These are phyloP conservation scores for Lepus timidus DNA, from an alignment of 2,113 vertebrate species.

Conservation along the genomic window DNA sequence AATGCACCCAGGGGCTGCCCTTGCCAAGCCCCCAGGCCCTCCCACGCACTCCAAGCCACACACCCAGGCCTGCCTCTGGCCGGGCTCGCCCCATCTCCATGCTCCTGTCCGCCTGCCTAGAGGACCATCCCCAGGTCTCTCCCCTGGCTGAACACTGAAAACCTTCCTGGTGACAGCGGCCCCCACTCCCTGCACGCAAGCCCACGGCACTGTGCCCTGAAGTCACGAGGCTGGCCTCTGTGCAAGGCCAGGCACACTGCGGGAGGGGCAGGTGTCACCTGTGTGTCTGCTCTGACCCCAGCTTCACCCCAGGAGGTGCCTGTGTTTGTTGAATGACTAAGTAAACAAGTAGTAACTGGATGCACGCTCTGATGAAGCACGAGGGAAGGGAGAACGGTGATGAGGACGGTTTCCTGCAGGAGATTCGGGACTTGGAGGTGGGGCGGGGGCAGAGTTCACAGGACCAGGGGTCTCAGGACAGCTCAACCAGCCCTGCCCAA, in stretches of 20 bases:
- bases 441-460: no score
- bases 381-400: not conserved
- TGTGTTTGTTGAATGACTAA: not conserved
- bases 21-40: not conserved
- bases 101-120: not conserved
- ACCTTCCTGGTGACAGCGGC: not conserved
- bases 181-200: no score
- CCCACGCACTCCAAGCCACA: not conserved
- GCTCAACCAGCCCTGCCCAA: not conserved
- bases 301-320: not conserved
- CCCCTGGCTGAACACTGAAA: not conserved
- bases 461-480: no score
- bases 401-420: constrained; percentile 19
- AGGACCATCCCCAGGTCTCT: not conserved
- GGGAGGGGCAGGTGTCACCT: not conserved
- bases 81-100: not conserved
- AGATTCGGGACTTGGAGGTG: no score
- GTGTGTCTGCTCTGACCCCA: not conserved
- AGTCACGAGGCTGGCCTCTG: rapidly evolving
- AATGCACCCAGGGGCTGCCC: not conserved
- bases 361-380: constrained; percentile 28
- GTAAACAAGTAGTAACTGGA: not conserved
- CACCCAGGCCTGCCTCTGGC: no score
- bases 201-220: rapidly evolving
- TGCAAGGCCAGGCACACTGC: not conserved